Percentiles rank a stretch among this genome's conserved stretches.
Evolutionary conservation across 2,888 invertebrate species (phyloP).

Genomic region (Gastracanthus pulcherrimus): DNA sequence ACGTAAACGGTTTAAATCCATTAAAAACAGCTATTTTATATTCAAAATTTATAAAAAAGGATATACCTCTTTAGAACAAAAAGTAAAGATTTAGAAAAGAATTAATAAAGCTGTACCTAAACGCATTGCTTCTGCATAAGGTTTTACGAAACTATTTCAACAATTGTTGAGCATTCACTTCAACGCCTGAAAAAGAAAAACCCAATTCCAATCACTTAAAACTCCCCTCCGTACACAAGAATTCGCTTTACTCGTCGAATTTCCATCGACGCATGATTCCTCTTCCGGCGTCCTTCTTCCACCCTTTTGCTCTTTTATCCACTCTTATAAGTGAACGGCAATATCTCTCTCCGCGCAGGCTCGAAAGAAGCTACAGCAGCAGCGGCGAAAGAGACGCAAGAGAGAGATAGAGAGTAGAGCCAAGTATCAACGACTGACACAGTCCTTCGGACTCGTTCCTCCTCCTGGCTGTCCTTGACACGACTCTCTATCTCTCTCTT

Average conservation of each 20-base stretch:
- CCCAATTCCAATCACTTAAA: too few relatives aligned
- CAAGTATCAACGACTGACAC: slow-evolving; percentile 65
- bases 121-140: too few relatives aligned
- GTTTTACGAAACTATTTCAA: too few relatives aligned
- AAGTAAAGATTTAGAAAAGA: background rate
- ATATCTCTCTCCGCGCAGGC: background rate
- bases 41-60: too few relatives aligned
- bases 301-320: background rate
- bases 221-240: too few relatives aligned
- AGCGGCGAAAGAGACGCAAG: slow-evolving; percentile 24
- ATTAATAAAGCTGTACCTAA: background rate
- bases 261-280: slow-evolving; percentile 50
- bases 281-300: slow-evolving; percentile 40
- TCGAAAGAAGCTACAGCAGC: background rate
- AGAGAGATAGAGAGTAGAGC: slow-evolving; percentile 41
- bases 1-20: too few relatives aligned
- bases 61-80: too few relatives aligned
- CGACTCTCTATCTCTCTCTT: slow-evolving; percentile 60
- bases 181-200: too few relatives aligned
- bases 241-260: background rate
- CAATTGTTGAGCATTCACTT: too few relatives aligned
- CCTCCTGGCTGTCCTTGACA: slow-evolving; percentile 72
- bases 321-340: background rate
- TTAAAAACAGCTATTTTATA: too few relatives aligned
- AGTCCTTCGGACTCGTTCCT: slow-evolving; percentile 68